Percentiles rank a stretch among this genome's conserved stretches.
Evolutionary conservation across 2,797 vertebrate species (phyloP).

Genomic region (Simalia tracyae): DNA sequence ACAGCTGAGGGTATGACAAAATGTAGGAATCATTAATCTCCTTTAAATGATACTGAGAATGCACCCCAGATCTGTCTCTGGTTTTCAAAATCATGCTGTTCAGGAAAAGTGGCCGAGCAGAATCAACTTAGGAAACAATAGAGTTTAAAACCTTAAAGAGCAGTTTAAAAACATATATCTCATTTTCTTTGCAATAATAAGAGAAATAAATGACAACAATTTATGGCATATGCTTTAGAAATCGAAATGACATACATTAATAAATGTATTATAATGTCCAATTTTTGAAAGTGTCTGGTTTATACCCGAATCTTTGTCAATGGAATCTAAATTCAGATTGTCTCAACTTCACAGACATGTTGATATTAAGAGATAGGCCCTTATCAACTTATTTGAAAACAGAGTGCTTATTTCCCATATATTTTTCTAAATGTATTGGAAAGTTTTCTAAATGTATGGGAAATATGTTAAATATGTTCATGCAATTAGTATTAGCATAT

Average conservation of each 20-base stretch:
- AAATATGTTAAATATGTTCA: neutral
- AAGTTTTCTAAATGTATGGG: neutral
- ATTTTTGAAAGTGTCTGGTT: neutral
- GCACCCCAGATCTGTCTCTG: neutral
- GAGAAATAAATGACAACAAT: neutral
- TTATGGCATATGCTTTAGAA: neutral
- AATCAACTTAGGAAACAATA: neutral
- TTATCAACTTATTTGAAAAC: neutral
- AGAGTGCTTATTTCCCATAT: neutral
- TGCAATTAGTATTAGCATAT: neutral
- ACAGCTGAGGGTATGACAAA: neutral
- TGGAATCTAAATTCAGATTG: neutral
- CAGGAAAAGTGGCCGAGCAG: neutral
- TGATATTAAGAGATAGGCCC: neutral
- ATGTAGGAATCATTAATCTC: slow-evolving; percentile 15
- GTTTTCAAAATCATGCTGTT: slow-evolving; percentile 5
- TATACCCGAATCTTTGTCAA: neutral
- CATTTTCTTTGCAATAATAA: neutral
- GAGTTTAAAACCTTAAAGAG: neutral
- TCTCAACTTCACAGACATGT: neutral
- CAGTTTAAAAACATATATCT: neutral
- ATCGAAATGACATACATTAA: neutral
- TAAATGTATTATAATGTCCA: neutral
- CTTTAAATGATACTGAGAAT: neutral
- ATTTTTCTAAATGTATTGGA: neutral